These are phyloP conservation scores for Chymomyza amoena DNA, from an alignment of 2,888 invertebrate genomes.

Conservation along the genomic window DNA sequence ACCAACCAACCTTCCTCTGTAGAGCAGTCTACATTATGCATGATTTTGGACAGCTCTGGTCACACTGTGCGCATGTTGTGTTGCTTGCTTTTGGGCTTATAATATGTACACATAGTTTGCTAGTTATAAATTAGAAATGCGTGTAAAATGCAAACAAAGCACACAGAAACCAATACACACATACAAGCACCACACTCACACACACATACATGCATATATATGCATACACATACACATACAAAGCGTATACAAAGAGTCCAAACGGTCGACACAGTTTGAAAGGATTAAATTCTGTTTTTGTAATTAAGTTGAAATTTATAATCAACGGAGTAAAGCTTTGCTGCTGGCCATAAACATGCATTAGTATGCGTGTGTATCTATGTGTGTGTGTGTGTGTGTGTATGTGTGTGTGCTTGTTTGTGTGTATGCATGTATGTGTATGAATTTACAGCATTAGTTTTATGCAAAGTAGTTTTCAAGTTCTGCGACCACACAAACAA, in stretches of 20 bases:
- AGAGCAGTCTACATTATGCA: too few species aligned
- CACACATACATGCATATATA: constrained; percentile 22
- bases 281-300: constrained; percentile 74
- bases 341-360: neutral
- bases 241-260: constrained; percentile 1
- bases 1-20: too few species aligned
- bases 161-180: constrained; percentile 11
- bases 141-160: constrained; percentile 2
- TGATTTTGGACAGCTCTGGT: neutral
- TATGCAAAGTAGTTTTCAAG: constrained; percentile 69
- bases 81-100: neutral
- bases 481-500: constrained; percentile 65
- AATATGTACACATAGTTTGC: constrained; percentile 6
- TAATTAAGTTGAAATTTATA: constrained; percentile 75
- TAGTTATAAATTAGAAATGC: constrained; percentile 28
- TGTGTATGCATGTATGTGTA: too few species aligned
- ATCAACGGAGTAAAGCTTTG: constrained; percentile 53
- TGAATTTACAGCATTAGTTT: constrained; percentile 32
- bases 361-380: neutral
- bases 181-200: constrained; percentile 19
- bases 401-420: constrained; percentile 13
- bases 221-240: constrained; percentile 8
- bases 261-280: constrained; percentile 63
- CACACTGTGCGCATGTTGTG: constrained; percentile 4
- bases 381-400: constrained; percentile 15